Evolutionary conservation across 2,888 invertebrate species (phyloP).

Genomic region (Nemotelus nigrinus): DNA sequence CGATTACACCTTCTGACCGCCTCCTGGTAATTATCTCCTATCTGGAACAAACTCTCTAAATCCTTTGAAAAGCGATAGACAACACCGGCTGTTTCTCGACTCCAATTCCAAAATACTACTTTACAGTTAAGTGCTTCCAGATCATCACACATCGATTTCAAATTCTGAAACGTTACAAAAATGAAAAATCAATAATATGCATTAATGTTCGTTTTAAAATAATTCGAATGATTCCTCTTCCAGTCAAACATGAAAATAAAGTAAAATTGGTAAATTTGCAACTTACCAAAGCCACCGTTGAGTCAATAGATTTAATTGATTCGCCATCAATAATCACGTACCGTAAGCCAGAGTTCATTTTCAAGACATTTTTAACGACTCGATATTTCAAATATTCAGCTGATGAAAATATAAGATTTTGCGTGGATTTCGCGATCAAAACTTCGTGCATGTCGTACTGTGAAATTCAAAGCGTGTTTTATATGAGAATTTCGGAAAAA

Average conservation of each 20-base stretch:
- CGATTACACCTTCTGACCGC: not conserved
- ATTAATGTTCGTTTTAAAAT: too few relatives aligned
- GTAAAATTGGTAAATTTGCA: too few relatives aligned
- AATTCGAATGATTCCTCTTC: too few relatives aligned
- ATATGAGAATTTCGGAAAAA: too few relatives aligned
- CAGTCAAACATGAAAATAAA: too few relatives aligned
- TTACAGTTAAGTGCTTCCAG: slow-evolving; percentile 66
- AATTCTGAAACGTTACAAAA: slow-evolving; percentile 64
- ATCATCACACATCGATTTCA: slow-evolving; percentile 68
- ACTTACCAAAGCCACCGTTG: slow-evolving; percentile 70
- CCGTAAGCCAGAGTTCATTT: slow-evolving; percentile 67
- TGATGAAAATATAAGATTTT: slow-evolving; percentile 81
- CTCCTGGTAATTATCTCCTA: slow-evolving; percentile 7
- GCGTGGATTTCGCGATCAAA: slow-evolving; percentile 74
- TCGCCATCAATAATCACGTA: slow-evolving; percentile 81
- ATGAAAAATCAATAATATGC: too few relatives aligned
- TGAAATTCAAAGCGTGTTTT: too few relatives aligned
- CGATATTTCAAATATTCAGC: slow-evolving; percentile 76
- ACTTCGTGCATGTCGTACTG: slow-evolving; percentile 57
- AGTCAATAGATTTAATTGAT: slow-evolving; percentile 70
- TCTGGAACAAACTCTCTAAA: slow-evolving; percentile 29
- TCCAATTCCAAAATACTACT: slow-evolving; percentile 68
- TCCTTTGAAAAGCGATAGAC: slow-evolving; percentile 16
- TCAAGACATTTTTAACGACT: slow-evolving; percentile 71
- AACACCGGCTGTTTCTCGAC: slow-evolving; percentile 60